Evolutionary conservation across 1,140 invertebrate genomes (phyloP).

Genomic region (Anastrepha ludens): DNA sequence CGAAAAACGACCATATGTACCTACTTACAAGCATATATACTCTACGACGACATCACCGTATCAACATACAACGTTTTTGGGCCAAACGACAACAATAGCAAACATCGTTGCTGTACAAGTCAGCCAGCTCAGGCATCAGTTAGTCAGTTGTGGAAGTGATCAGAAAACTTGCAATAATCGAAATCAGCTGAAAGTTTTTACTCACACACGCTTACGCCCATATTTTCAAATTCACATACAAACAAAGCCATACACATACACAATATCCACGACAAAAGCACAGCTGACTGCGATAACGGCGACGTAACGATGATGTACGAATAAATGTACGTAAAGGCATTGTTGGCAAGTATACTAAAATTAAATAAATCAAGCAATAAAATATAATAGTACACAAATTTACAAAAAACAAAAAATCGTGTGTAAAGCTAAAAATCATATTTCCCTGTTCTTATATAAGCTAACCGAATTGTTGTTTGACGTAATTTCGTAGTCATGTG

Average conservation of each 20-base stretch:
- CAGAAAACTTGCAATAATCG: neutral
- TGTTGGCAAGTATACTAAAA: neutral
- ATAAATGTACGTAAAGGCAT: slow-evolving; percentile 34
- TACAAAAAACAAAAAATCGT: neutral
- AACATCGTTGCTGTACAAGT: neutral
- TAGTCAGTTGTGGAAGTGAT: slow-evolving; percentile 24
- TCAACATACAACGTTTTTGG: slow-evolving; percentile 38
- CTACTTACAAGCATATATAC: neutral
- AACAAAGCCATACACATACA: neutral
- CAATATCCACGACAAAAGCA: neutral
- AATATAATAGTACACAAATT: neutral
- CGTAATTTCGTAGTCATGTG: slow-evolving; percentile 31
- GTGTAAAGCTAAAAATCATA: neutral
- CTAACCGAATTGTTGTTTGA: slow-evolving; percentile 3
- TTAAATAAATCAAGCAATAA: neutral
- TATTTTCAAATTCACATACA: neutral
- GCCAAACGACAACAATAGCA: slow-evolving; percentile 38
- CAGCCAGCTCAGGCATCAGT: neutral
- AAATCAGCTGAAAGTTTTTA: slow-evolving; percentile 38
- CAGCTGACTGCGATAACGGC: neutral
- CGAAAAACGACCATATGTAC: neutral
- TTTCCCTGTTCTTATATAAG: neutral
- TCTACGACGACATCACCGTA: slow-evolving; percentile 34
- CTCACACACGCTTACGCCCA: neutral
- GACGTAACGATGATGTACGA: slow-evolving; percentile 29